Conservation (phyloP, 2,888 invertebrate species). For the Spisula solida region DNA sequence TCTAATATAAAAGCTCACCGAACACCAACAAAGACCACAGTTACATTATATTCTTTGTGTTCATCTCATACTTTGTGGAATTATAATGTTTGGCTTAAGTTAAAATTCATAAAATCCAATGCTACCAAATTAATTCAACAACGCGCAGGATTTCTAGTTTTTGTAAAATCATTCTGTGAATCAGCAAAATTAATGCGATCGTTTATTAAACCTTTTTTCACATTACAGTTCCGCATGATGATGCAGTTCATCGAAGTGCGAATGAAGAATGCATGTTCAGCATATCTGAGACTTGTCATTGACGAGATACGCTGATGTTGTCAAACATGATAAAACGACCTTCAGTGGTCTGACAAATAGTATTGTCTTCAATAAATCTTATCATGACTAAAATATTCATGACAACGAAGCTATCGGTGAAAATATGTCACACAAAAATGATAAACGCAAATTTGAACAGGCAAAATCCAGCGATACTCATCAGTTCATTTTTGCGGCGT, state of each 20-base stretch:
- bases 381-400: neutral
- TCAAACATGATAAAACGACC: neutral
- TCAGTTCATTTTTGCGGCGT: neutral
- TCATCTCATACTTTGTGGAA: neutral
- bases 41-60: neutral
- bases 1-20: neutral
- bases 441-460: conserved; percentile 5
- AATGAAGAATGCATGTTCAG: neutral
- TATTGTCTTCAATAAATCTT: conserved; percentile 18
- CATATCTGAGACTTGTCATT: neutral
- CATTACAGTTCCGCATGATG: neutral
- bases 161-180: neutral
- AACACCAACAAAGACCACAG: neutral
- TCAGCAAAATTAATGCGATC: neutral
- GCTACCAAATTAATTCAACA: neutral
- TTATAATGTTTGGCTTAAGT: neutral
- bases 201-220: neutral
- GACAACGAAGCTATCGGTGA: neutral
- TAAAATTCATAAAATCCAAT: neutral
- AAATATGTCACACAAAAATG: neutral
- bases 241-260: neutral
- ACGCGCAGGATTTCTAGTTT: neutral
- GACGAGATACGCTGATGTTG: neutral
- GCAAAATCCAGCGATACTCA: neutral
- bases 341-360: neutral